Evolutionary conservation across 1,140 invertebrate genomes (phyloP), one percentile per base, ranked within the genome.

Genomic region (Formica exsecta): DNA sequence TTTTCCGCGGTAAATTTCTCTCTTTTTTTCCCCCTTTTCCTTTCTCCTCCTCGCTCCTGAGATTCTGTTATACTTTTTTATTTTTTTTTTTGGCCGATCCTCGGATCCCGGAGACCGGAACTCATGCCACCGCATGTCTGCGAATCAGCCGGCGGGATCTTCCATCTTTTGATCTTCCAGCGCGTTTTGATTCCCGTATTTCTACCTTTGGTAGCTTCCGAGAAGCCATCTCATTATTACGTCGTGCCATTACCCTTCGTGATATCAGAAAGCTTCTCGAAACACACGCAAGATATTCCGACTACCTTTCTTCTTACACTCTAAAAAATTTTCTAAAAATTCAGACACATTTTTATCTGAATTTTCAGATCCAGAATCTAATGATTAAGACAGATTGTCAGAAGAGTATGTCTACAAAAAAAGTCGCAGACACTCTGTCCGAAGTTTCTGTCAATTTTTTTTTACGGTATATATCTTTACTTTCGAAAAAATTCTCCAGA

Each of bases 1-100:
- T 87, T 91, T 91, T 90, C 76, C 89, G 85, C 84, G 71, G 64
- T 80, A 22, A 70, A 65, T 71, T 61, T 86, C 61, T 68, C n/a
- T 70, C n/a, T 65, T 29, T 36, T 19, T 66, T 22, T 11, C 29
- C 64, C 66, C 61, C 36, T 19, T 48, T 6, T 22, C 44, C 29
- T 48, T 8, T 48, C 48, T 70, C 5, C 36, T 62, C 22, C 16
- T 25, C 2, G 13, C n/a, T 8, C 19, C 11, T 7, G 38, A 48
- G n/a, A 73, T 74, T 61, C 79, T 83, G 73, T 48, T 73, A 48
- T 38, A 48, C 19, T 32, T 73, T 13, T 11, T 32, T 32, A 1
- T 32, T 44, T 83, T 44, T 73, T 29, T 44, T 83, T 44, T 73
- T 29, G 9, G 16, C 4, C 66, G 25, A 71, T n/a, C 54, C n/a